Base-by-base conservation (phyloP, 2,113 vertebrate genomes). In the Columba livia region DNA sequence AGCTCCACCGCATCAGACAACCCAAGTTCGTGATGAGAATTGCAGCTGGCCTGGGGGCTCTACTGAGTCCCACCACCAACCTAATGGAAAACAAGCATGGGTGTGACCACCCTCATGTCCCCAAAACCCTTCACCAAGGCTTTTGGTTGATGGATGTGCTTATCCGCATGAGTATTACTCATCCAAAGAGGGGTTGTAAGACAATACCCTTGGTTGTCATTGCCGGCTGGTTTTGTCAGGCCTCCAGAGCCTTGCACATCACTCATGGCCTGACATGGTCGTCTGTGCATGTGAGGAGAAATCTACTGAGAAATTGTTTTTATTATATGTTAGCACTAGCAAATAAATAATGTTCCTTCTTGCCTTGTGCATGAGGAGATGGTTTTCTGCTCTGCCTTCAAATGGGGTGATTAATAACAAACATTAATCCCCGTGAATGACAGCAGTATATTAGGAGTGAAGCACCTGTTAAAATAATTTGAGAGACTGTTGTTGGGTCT, bases 391-490 rank as follows among this genome's bases (percentile, higher is more conserved):
- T 0, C 1, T 84, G 88, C 94, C 61, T 95, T 96, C 93, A 79
- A 9, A 92, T 84, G 38, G 24, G 29, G 60, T 94, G 94, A 90
- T 94, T 95, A 92, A 94, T 96, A 69, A 70, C 78, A 50, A 16
- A 57, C 48, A 86, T 92, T 94, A 94, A 95, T 96, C 79, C 77
- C 72, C 34, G 2, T 92, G 61, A 97, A 61, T 94, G 96, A 96
- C 96, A 95, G 83, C 92, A 79, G 90, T 93, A 47, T 87, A 93
- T 93, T 81, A 90, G 50, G 79, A 96, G 77, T 0, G 23, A 86
- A 95, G 87, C 90, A 83, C 75, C 80, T 93, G 91, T 96, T 96
- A 90, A 92, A 96, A 89, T 92, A 92, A 96, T 96, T 96, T 88
- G 94, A 90, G 90, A 84, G 79, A 73, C 73, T 92, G 61, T 95